Evolutionary conservation across 2,113 vertebrate genomes (phyloP), one percentile per base, ranked within the genome.

Genomic region (Pongo abelii): DNA sequence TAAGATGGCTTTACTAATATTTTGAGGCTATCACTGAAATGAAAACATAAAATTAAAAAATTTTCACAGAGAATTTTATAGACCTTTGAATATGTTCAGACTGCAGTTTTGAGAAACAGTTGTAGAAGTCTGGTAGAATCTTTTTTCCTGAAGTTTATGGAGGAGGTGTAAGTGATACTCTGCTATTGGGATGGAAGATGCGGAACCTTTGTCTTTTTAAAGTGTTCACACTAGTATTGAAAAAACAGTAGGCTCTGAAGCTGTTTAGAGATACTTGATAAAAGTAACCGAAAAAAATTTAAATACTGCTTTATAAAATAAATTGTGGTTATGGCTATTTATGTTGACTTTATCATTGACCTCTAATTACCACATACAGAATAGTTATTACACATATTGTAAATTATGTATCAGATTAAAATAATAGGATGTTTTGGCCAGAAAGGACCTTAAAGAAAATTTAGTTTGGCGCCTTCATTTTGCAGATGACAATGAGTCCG

Each of bases 151-250:
- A 78, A 78, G n/a, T 72, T 72, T 69, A 48, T 35, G 25, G 16
- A 30, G 35, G 35, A 52, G 3, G 9, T 89, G 4, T 89, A 95
- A 90, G 25, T 61, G 35, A 50, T 16, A 69, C 74, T 64, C 7
- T 81, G 25, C 22, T 59, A 2, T 30, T 74, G 43, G 57, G 78
- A 72, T 50, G 27, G 69, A 43, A 9, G 43, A 74, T 80, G 75
- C 1, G 38, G 75, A 94, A 92, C 17, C 50, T 50, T 90, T 93
- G 80, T 94, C 67, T 96, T 89, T 92, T 94, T 67, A 78, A 84
- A 78, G 43, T 83, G 52, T 67, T 64, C 32, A 27, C 46, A 38
- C 30, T 81, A 70, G 84, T 92, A 81, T 35, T 79, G 55, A 70
- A 67, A 78, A 86, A 80, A 48, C 10, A 40, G 27, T 69, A 67